Evolutionary conservation across 2,797 vertebrate genomes (phyloP).

Genomic region (Sebastes cheni): DNA sequence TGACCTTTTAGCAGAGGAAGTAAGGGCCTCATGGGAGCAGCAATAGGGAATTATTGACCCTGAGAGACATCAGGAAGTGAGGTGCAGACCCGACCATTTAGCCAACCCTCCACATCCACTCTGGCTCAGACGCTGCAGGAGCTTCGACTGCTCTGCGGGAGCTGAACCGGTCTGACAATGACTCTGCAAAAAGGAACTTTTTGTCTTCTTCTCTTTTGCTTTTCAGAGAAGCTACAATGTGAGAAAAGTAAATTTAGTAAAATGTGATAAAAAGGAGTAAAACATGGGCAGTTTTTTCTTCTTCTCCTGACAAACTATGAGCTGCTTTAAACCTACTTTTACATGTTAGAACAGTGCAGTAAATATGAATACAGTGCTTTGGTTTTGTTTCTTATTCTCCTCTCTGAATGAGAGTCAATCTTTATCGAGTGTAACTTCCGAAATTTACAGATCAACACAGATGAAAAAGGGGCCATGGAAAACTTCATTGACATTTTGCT

Average conservation of each 20-base stretch:
- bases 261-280: slow-evolving; percentile 30
- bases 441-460: slow-evolving; percentile 77
- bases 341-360: slow-evolving; percentile 14
- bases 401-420: slow-evolving; percentile 55
- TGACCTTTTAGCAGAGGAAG: slow-evolving; percentile 77
- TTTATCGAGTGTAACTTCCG: slow-evolving; percentile 74
- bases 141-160: slow-evolving; percentile 14
- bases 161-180: slow-evolving; percentile 22
- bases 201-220: slow-evolving; percentile 5
- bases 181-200: slow-evolving; percentile 13
- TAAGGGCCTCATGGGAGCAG: slow-evolving; percentile 73
- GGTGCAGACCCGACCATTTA: slow-evolving; percentile 60
- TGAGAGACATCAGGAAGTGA: slow-evolving; percentile 72
- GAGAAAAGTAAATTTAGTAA: slow-evolving; percentile 3
- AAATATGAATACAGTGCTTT: slow-evolving; percentile 10
- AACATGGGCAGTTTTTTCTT: slow-evolving; percentile 31
- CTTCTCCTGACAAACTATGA: slow-evolving; percentile 35
- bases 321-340: slow-evolving; percentile 19
- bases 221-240: slow-evolving; percentile 14
- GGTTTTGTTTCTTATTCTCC: slow-evolving; percentile 38
- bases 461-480: slow-evolving; percentile 76
- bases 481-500: slow-evolving; percentile 79
- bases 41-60: slow-evolving; percentile 73
- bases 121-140: slow-evolving; percentile 24
- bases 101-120: slow-evolving; percentile 34